These are phyloP conservation scores for Eupithecia inturbata DNA, from an alignment of 2,888 invertebrate species.

Conservation along the genomic window DNA sequence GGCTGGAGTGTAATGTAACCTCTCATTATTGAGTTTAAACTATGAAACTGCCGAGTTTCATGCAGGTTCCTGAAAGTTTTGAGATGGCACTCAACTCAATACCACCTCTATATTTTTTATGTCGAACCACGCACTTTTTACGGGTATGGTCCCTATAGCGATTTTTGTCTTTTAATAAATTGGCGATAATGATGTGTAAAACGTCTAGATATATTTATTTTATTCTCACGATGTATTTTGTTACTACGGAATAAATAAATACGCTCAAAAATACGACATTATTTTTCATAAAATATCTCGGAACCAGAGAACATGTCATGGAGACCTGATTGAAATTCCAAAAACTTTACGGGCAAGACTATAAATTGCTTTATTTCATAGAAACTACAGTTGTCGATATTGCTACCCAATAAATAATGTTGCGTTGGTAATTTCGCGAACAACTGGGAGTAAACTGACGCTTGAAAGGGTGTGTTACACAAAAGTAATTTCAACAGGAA, in stretches of 20 bases:
- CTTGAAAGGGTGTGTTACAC: slow-evolving; percentile 3
- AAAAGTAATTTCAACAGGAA: slow-evolving; percentile 24
- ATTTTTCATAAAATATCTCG: slow-evolving; percentile 17
- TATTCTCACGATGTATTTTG: no score
- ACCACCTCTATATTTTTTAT: background rate
- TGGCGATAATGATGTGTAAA: background rate
- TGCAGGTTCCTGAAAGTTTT: background rate
- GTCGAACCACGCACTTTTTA: background rate
- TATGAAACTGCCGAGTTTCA: background rate
- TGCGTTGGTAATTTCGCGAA: background rate
- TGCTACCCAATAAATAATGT: slow-evolving; percentile 6
- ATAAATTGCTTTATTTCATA: slow-evolving; percentile 18
- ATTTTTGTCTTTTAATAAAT: background rate
- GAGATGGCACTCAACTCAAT: background rate
- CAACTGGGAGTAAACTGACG: slow-evolving; percentile 1
- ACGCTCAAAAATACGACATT: slow-evolving; percentile 12
- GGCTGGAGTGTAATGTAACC: background rate
- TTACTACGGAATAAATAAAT: no score
- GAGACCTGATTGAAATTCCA: slow-evolving; percentile 17
- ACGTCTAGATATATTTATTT: no score
- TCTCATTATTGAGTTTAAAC: slow-evolving; percentile 1
- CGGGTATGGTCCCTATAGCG: background rate
- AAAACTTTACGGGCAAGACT: slow-evolving; percentile 9
- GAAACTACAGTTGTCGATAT: slow-evolving; percentile 19
- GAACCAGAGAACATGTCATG: background rate